Conservation (phyloP, 1,140 invertebrate genomes). For the Copidosoma floridanum region DNA sequence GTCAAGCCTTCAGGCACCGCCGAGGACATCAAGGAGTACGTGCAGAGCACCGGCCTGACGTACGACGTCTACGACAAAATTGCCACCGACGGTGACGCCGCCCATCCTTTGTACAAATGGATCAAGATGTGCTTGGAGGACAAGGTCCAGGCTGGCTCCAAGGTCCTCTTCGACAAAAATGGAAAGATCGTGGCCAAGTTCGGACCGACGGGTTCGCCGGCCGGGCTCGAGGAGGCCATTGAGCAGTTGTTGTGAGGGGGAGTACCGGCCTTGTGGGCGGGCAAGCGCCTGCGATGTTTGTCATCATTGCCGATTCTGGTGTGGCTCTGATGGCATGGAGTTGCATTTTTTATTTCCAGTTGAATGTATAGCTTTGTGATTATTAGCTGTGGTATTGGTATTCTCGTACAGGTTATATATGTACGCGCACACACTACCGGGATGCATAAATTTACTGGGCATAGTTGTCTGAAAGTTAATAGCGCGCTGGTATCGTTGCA, state of each 20-base stretch:
- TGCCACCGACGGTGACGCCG: constrained; percentile 82
- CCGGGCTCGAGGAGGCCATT: constrained; percentile 63
- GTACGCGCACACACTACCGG: too few species aligned
- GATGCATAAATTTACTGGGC: too few species aligned
- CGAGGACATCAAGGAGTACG: constrained; percentile 72
- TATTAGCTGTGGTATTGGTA: background rate
- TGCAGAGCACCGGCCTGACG: constrained; percentile 66
- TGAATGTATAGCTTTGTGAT: background rate
- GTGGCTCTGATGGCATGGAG: background rate
- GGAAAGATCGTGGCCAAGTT: constrained; percentile 82
- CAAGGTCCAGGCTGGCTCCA: constrained; percentile 96
- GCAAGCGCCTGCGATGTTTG: background rate
- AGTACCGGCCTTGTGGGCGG: too few species aligned
- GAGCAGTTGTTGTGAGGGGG: constrained; percentile 65
- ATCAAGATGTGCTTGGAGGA: constrained; percentile 76
- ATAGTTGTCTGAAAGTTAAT: too few species aligned
- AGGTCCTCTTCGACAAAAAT: constrained; percentile 87
- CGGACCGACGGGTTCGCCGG: constrained; percentile 72
- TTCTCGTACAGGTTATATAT: background rate
- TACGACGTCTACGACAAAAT: constrained; percentile 80
- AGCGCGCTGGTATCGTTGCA: too few species aligned
- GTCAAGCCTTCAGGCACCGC: constrained; percentile 75
- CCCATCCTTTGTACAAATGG: constrained; percentile 83
- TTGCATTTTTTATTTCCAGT: background rate
- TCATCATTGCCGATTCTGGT: background rate